Conservation (phyloP, 2,113 vertebrate genomes). For the Orcinus orca region DNA sequence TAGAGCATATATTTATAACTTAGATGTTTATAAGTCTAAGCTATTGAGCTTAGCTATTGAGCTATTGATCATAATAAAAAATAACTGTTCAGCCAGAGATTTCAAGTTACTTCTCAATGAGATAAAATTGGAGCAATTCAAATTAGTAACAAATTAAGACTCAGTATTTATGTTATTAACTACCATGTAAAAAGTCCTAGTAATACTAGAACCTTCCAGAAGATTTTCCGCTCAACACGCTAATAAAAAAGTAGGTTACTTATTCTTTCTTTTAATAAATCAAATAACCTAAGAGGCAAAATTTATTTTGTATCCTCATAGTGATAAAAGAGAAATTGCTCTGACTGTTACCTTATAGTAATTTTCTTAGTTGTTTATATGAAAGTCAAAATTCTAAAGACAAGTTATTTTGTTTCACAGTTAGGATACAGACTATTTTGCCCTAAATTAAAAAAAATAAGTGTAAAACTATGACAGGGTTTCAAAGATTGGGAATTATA, state of each 20-base stretch:
- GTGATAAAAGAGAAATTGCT: not conserved
- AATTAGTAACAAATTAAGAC: slow-evolving; percentile 13
- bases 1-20: not conserved
- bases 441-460: not conserved
- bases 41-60: not conserved
- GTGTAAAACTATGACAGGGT: not conserved
- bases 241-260: not conserved
- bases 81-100: not conserved
- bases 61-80: not conserved
- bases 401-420: not conserved
- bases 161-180: not conserved
- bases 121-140: not conserved
- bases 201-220: not conserved
- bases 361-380: not conserved
- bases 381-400: not conserved
- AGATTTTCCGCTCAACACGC: not conserved
- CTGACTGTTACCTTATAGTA: not conserved
- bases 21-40: not conserved
- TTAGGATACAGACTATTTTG: not conserved
- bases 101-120: not conserved
- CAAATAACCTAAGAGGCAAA: not conserved
- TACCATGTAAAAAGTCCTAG: not conserved
- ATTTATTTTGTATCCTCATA: not conserved
- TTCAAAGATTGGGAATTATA: not conserved
- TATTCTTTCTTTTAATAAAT: not conserved